These are phyloP conservation scores for Petroica traversi DNA, from an alignment of 2,113 vertebrate species.

Conservation along the genomic window DNA sequence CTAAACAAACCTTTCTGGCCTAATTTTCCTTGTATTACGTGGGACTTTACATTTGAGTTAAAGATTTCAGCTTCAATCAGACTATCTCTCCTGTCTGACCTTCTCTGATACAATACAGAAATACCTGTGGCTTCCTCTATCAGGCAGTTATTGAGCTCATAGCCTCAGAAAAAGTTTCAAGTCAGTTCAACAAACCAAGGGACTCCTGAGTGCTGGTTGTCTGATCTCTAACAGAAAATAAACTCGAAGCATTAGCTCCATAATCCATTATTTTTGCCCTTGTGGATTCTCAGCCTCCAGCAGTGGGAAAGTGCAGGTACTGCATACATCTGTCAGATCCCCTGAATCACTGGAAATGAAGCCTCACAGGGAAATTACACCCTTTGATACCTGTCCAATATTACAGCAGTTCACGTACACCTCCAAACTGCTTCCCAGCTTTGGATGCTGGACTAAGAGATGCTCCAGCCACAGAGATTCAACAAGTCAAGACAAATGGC, in stretches of 20 bases:
- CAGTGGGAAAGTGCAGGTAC: not conserved
- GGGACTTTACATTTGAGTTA: not conserved
- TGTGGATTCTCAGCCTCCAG: not conserved
- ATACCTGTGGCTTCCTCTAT: not conserved
- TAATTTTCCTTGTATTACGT: not conserved
- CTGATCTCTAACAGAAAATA: not conserved
- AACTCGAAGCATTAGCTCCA: not conserved
- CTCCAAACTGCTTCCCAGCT: not conserved
- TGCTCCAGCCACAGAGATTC: not conserved
- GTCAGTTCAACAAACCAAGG: not conserved
- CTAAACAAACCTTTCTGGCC: not conserved
- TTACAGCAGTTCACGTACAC: not conserved
- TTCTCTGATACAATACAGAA: not conserved
- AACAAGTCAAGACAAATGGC: not conserved
- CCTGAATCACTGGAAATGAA: rapidly evolving
- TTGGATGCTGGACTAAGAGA: not conserved
- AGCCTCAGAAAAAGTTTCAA: not conserved
- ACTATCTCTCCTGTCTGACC: not conserved
- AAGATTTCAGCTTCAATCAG: not conserved
- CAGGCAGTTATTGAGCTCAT: not conserved
- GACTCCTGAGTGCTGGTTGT: not conserved
- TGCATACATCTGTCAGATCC: not conserved
- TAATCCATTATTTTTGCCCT: not conserved
- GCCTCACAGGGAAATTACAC: not conserved
- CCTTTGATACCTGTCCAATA: not conserved